Conservation (phyloP, 2,888 invertebrate species). For the Acleris laterana region DNA sequence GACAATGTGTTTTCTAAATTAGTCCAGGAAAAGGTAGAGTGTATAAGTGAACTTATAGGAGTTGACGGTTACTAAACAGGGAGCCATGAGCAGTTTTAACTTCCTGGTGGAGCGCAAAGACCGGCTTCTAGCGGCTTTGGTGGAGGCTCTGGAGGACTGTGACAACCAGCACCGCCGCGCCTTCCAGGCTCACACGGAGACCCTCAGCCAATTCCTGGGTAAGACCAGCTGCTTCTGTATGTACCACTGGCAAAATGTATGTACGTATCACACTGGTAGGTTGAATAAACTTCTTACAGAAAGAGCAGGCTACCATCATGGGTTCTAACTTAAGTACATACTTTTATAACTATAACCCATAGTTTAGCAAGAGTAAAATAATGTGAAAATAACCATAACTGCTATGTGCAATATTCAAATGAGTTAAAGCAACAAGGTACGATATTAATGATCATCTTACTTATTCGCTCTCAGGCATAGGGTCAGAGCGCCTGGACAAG, state of each 20-base stretch:
- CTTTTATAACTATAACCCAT: too few relatives aligned
- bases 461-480: conserved; percentile 71
- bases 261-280: not conserved
- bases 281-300: too few relatives aligned
- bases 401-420: not conserved
- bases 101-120: conserved; percentile 88
- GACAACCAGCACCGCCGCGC: conserved; percentile 90
- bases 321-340: too few relatives aligned
- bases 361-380: too few relatives aligned
- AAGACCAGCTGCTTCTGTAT: conserved; percentile 44
- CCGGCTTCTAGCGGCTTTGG: conserved; percentile 85
- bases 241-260: not conserved
- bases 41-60: too few relatives aligned
- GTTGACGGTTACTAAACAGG: conserved; percentile 53
- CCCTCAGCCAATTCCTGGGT: conserved; percentile 88
- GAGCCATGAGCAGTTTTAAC: conserved; percentile 85
- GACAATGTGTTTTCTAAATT: too few relatives aligned
- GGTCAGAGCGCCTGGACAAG: conserved; percentile 82
- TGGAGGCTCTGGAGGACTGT: conserved; percentile 87
- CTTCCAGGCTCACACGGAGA: conserved; percentile 89
- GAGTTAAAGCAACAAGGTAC: too few relatives aligned
- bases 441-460: too few relatives aligned
- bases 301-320: too few relatives aligned
- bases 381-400: too few relatives aligned
- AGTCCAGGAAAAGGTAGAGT: too few relatives aligned